Conservation (phyloP, 2,888 invertebrate species). For the Taphrorychus bicolor region DNA sequence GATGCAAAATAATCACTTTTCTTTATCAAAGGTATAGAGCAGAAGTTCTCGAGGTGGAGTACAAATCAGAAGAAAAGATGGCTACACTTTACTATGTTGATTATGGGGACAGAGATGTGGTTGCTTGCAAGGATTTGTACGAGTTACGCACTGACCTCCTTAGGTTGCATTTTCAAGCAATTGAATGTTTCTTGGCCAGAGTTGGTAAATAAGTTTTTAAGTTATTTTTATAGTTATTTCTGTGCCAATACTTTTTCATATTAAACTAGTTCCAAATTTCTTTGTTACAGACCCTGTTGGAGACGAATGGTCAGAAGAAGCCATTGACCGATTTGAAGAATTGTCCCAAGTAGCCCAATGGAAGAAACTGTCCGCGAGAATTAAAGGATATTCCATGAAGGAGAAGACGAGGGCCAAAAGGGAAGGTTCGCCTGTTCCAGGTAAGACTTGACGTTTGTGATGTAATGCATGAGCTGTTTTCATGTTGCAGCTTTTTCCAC, state of each 20-base stretch:
- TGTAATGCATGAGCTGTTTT: too few relatives aligned
- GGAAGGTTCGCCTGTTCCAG: constrained; percentile 77
- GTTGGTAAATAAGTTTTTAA: constrained; percentile 60
- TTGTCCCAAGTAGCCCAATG: constrained; percentile 79
- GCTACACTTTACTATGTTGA: constrained; percentile 84
- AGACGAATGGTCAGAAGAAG: constrained; percentile 68
- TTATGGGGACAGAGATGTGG: constrained; percentile 83
- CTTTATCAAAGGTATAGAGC: constrained; percentile 60
- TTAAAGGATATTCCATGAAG: constrained; percentile 74
- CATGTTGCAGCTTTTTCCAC: too few relatives aligned
- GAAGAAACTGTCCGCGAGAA: constrained; percentile 79
- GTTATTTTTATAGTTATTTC: neutral
- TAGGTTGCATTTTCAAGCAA: constrained; percentile 79
- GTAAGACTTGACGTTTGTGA: too few relatives aligned
- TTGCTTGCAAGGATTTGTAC: constrained; percentile 70
- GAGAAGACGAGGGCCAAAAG: constrained; percentile 61
- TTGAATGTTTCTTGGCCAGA: constrained; percentile 84
- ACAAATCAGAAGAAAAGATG: constrained; percentile 67
- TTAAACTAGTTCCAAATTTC: neutral
- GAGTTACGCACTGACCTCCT: constrained; percentile 80
- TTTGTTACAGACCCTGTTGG: constrained; percentile 55
- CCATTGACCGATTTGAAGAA: constrained; percentile 73
- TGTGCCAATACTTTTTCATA: neutral
- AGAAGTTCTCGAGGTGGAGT: constrained; percentile 71
- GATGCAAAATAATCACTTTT: too few relatives aligned